phyloP scores from a whole-genome alignment of 2,797 vertebrate species.

The Diceros bicornis region DNA sequence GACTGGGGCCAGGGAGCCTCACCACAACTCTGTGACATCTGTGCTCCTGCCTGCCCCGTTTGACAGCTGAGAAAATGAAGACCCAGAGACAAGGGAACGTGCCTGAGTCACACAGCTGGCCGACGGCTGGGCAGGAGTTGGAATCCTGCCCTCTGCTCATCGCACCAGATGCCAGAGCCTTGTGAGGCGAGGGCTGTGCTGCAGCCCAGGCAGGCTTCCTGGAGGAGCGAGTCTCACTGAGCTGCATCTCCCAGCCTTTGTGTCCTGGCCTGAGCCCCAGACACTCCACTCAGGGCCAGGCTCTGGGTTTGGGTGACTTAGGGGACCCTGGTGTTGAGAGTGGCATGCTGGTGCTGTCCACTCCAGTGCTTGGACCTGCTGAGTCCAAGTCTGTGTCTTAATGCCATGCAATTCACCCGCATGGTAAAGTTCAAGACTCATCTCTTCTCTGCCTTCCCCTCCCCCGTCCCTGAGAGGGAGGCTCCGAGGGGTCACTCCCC shows the following conservation, averaged over 20 bases:
- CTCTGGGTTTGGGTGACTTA: neutral
- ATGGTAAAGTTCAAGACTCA: neutral
- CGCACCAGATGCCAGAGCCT: neutral
- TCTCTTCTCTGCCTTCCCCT: neutral
- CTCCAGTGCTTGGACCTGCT: neutral
- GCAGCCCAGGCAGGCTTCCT: neutral
- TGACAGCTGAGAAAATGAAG: neutral
- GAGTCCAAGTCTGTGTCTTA: neutral
- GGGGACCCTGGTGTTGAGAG: neutral
- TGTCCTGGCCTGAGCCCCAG: neutral
- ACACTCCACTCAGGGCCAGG: neutral
- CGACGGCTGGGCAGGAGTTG: neutral
- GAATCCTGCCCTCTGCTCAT: neutral
- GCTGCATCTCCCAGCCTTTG: neutral
- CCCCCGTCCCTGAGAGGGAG: neutral
- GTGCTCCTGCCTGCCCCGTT: neutral
- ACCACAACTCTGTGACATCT: neutral
- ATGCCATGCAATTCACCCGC: fast-evolving
- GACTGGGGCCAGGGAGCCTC: neutral
- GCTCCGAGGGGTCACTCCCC: neutral
- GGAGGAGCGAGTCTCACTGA: neutral
- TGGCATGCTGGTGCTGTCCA: neutral
- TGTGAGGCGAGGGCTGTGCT: neutral
- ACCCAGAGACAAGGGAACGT: neutral
- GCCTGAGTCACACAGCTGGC: neutral